Percentiles rank a stretch among this genome's conserved stretches.
Conservation (phyloP, 2,113 vertebrate species). For the Colistium nudipinnis region DNA sequence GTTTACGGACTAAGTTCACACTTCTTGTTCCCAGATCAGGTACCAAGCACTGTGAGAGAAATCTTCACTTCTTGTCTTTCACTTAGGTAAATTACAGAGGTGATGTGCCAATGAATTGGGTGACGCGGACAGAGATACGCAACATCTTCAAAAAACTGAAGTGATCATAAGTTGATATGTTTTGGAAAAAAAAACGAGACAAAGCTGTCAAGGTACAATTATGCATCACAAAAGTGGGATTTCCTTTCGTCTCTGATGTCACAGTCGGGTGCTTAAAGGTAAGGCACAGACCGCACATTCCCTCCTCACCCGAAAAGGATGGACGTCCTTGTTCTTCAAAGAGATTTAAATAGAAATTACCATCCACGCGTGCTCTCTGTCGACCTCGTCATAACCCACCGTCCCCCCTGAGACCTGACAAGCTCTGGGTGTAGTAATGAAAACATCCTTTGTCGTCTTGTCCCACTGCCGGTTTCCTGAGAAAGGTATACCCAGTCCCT, state of each 20-base stretch:
- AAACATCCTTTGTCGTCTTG: constrained; percentile 84
- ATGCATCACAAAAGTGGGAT: constrained; percentile 26
- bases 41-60: not conserved
- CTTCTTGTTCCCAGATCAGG: constrained; percentile 53
- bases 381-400: constrained; percentile 61
- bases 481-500: constrained; percentile 70
- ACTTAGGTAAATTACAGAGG: not conserved
- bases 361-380: constrained; percentile 38
- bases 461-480: constrained; percentile 80
- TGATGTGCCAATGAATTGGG: not conserved
- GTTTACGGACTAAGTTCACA: constrained; percentile 48
- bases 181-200: too few species aligned
- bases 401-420: constrained; percentile 65
- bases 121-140: too few species aligned
- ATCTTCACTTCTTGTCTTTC: not conserved
- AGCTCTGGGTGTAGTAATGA: constrained; percentile 84
- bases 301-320: constrained; percentile 40
- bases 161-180: too few species aligned
- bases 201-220: too few species aligned
- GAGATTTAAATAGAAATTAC: constrained; percentile 81
- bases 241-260: constrained; percentile 65
- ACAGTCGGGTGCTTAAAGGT: constrained; percentile 64
- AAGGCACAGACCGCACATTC: constrained; percentile 62
- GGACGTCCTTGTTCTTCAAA: constrained; percentile 60
- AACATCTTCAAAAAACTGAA: too few species aligned